Percentiles rank a stretch among this genome's conserved stretches.
phyloP scores from a whole-genome alignment of 2,113 vertebrate species.

The Gorsachius goisagi region DNA sequence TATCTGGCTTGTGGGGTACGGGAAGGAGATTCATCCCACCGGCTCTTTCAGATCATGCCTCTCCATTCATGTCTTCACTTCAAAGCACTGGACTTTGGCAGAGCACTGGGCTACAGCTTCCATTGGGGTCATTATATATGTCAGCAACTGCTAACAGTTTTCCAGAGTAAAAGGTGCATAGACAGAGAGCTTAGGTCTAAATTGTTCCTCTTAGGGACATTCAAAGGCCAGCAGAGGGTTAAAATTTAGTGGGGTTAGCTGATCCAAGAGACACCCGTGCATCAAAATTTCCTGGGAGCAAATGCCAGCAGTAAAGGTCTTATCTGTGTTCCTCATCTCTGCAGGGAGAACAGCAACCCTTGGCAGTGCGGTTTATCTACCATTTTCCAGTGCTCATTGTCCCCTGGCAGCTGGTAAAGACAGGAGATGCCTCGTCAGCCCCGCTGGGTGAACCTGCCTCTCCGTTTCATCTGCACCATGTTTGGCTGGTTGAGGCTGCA shows the following conservation, averaged over 20 bases:
- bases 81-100: not conserved
- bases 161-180: not conserved
- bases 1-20: not conserved
- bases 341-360: not conserved
- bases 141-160: not conserved
- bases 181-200: not conserved
- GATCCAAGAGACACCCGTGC: not conserved
- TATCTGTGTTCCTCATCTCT: not conserved
- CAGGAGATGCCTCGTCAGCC: not conserved
- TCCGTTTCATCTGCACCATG: accelerated
- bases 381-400: not conserved
- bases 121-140: not conserved
- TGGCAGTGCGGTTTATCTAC: not conserved
- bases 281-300: not conserved
- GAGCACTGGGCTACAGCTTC: not conserved
- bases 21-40: not conserved
- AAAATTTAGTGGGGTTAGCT: not conserved
- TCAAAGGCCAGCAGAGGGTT: not conserved
- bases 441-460: not conserved
- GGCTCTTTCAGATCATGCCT: not conserved
- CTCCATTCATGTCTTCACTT: not conserved
- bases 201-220: not conserved
- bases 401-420: not conserved
- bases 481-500: accelerated
- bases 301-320: not conserved